These are phyloP conservation scores for Eupleurogrammus muticus DNA, from an alignment of 2,797 vertebrate genomes.

Conservation along the genomic window DNA sequence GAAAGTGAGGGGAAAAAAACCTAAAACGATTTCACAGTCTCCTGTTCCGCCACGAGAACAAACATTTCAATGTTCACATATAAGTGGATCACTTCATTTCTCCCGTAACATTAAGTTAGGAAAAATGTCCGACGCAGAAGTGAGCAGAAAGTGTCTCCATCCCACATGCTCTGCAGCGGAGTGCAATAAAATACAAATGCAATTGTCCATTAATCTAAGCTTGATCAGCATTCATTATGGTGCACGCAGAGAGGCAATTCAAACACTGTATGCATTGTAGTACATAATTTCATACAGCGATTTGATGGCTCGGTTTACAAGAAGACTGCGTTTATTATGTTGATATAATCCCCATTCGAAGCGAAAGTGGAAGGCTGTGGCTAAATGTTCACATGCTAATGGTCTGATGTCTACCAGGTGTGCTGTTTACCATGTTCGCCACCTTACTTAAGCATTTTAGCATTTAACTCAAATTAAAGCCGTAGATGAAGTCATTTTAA, in stretches of 20 bases:
- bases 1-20: not conserved
- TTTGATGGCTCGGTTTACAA: conserved; percentile 67
- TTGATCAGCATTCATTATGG: conserved; percentile 77
- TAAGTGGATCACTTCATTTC: conserved; percentile 59
- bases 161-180: conserved; percentile 23
- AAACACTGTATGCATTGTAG: conserved; percentile 51
- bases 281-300: conserved; percentile 61
- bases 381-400: not conserved
- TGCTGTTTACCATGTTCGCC: not conserved
- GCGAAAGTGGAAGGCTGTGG: conserved; percentile 1
- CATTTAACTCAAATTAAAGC: not conserved
- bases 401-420: not conserved
- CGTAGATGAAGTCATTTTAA: not conserved
- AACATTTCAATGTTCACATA: conserved; percentile 48
- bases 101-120: conserved; percentile 28
- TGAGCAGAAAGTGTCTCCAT: conserved; percentile 25
- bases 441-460: not conserved
- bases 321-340: conserved; percentile 42
- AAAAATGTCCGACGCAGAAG: conserved; percentile 35
- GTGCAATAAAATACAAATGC: conserved; percentile 72
- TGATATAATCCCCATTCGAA: conserved; percentile 34
- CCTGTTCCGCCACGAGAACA: conserved; percentile 17
- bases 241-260: conserved; percentile 50
- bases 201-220: conserved; percentile 80
- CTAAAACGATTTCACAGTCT: conserved; percentile 48